A percentile compares a stretch with the other conserved stretches of the same genome.
Evolutionary conservation across 2,113 vertebrate species (phyloP).

Genomic region (Alaudala cheleensis): DNA sequence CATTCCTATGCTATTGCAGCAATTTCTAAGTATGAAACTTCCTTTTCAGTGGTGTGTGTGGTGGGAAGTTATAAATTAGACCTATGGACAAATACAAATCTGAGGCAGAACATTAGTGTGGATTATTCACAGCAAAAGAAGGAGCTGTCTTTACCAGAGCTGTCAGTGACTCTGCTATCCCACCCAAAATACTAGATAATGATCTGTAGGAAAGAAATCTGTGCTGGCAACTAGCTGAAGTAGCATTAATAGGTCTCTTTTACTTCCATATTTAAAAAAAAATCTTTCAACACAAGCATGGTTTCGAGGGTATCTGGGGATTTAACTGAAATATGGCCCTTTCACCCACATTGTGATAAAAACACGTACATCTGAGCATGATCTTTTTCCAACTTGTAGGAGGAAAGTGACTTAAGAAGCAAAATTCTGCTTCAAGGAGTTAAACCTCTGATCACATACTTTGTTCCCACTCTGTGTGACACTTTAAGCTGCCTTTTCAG

Average conservation of each 20-base stretch:
- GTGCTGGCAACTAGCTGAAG: background rate
- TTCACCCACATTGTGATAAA: background rate
- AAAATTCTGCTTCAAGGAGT: background rate
- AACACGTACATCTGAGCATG: background rate
- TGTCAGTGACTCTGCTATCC: background rate
- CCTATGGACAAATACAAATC: background rate
- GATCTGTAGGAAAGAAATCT: background rate
- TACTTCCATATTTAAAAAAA: background rate
- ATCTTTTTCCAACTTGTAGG: background rate
- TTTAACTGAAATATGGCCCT: background rate
- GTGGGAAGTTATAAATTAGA: conserved; percentile 12
- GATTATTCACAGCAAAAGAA: background rate
- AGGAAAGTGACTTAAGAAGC: background rate
- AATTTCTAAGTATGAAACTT: background rate
- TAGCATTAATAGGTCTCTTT: background rate
- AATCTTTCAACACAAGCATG: background rate
- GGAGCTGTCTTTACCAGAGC: background rate
- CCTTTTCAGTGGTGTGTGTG: background rate
- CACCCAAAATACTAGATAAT: background rate
- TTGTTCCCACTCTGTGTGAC: background rate
- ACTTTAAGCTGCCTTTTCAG: background rate
- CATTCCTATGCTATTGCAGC: background rate
- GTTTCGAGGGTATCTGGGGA: background rate
- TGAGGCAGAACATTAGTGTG: background rate
- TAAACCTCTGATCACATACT: background rate